Base-by-base conservation (phyloP, 2,888 invertebrate genomes). In the Euphydryas editha region DNA sequence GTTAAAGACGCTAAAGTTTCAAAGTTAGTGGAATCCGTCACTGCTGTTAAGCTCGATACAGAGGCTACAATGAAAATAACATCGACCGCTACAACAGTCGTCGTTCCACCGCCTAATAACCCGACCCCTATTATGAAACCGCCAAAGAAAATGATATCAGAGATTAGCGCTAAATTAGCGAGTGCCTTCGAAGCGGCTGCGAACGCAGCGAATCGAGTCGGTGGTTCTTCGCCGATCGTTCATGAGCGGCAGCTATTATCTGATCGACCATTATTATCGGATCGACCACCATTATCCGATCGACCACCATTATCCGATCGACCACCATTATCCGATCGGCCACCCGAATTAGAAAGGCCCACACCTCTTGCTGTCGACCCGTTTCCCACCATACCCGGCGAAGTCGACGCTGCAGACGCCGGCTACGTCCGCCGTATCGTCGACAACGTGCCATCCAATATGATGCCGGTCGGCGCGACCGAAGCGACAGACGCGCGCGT, bases 141-240 rank as follows among this genome's bases (percentile, higher is more conserved):
- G 6, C 88, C 90, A 1, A 89, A 90, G 72, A 88, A 92, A 73
- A 86, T 93, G 85, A 86, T 93, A 75, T 90, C 90, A 4, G 90
- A 92, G 75, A 90, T 89, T 66, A 86, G 86, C 74, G 86, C 90
- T 20, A 86, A 89, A 72, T 75, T 90, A 17, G 86, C 90, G 49
- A 80, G 85, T 59, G 83, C 82, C 0, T 89, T 89, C 73, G 89
- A 91, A 42, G 81, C 84, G 3, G 83, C 82, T 13, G 81, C 82
- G 0, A 81, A 81, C 37, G 69, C 73, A 0, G 75, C 76, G 21
- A 65, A 65, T 21, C 68, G 73, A 42, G 66, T 66, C 24, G 71
- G 70, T 7, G 65, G 65, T 1, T 64, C 61, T 10, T 73, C 75
- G 0, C 73, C 76, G 5, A 75, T 58, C 49, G 65, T 75, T 7